phyloP scores from a whole-genome alignment of 2,797 vertebrate genomes.

The Pseudotriccus pelzelni region DNA sequence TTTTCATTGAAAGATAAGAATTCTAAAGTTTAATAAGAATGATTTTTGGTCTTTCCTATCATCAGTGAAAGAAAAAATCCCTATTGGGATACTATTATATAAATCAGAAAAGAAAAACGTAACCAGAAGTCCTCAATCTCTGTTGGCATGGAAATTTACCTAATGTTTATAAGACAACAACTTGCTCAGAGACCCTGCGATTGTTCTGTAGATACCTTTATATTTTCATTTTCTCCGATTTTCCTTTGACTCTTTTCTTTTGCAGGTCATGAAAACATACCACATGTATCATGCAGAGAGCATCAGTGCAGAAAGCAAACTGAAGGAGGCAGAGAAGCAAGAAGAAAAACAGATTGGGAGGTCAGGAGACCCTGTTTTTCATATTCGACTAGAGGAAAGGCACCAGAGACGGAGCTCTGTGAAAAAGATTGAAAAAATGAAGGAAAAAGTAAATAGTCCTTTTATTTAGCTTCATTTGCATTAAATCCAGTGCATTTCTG shows the following conservation, averaged over 20 bases:
- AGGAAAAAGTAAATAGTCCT: constrained; percentile 88
- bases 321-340: constrained; percentile 98
- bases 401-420: constrained; percentile 93
- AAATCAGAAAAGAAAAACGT: not conserved
- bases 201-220: not conserved
- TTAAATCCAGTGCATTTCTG: not conserved
- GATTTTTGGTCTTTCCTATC: not conserved
- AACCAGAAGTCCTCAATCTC: not conserved
- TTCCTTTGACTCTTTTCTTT: constrained; percentile 26
- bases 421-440: constrained; percentile 99
- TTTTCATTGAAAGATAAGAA: not conserved
- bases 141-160: not conserved
- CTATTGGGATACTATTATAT: not conserved
- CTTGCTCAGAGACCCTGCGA: not conserved
- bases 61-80: not conserved
- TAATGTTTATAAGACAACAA: not conserved
- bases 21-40: not conserved
- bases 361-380: constrained; percentile 90
- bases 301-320: constrained; percentile 95
- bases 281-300: constrained; percentile 99
- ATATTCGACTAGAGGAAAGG: constrained; percentile 91
- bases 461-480: constrained; percentile 10
- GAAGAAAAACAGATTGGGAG: constrained; percentile 95
- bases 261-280: constrained; percentile 99
- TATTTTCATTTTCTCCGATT: constrained; percentile 5